These are phyloP conservation scores for Cacatua alba DNA, from an alignment of 2,113 vertebrate genomes.

Conservation along the genomic window DNA sequence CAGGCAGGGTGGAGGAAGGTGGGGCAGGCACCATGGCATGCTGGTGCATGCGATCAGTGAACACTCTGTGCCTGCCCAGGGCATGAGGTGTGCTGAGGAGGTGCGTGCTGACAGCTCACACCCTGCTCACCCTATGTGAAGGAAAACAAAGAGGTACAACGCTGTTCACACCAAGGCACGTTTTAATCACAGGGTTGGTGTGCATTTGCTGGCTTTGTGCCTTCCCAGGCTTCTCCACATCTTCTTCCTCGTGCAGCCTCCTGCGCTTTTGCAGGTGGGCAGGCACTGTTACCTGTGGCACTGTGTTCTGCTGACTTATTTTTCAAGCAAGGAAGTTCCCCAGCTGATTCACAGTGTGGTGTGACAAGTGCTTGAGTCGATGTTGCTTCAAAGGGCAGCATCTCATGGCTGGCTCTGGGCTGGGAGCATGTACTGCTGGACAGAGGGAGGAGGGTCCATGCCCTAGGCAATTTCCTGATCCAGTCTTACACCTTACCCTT, in stretches of 20 bases:
- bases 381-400: not conserved
- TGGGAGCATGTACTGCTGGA: not conserved
- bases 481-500: not conserved
- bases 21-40: fast-evolving
- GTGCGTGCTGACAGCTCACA: not conserved
- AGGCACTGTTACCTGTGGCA: not conserved
- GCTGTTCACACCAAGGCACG: fast-evolving
- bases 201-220: not conserved
- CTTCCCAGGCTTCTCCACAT: not conserved
- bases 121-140: not conserved
- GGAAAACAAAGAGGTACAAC: not conserved
- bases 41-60: not conserved
- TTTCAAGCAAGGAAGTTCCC: not conserved
- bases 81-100: not conserved
- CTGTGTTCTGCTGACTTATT: not conserved
- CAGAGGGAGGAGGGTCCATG: not conserved
- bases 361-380: not conserved
- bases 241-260: not conserved
- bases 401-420: not conserved
- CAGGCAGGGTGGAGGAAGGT: not conserved
- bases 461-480: not conserved
- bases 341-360: not conserved
- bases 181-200: fast-evolving
- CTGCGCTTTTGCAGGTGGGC: not conserved
- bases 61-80: fast-evolving